These are phyloP conservation scores for Hippopotamyrus pictus DNA, from an alignment of 2,797 vertebrate genomes.

Conservation along the genomic window DNA sequence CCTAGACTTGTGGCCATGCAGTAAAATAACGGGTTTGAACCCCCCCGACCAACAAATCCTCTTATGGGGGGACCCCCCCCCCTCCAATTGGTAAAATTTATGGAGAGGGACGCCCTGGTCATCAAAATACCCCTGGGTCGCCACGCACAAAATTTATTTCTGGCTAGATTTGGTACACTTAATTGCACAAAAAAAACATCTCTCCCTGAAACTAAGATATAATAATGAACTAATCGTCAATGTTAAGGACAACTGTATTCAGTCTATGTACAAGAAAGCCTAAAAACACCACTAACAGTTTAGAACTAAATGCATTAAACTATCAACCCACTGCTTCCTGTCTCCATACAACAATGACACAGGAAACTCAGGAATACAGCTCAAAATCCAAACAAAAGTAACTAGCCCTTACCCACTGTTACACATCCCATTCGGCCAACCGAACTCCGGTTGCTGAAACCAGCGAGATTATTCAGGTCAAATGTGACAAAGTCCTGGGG, in stretches of 20 bases:
- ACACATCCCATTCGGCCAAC: slow-evolving; percentile 27
- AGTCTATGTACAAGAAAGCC: background rate
- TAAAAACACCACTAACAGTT: background rate
- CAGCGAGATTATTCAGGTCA: background rate
- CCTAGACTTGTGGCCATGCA: background rate
- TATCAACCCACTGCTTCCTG: slow-evolving; percentile 11
- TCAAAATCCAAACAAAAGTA: background rate
- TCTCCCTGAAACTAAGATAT: background rate
- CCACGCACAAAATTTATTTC: background rate
- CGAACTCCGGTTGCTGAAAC: background rate
- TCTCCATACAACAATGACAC: background rate
- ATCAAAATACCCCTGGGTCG: background rate
- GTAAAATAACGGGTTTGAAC: background rate
- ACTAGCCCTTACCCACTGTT: slow-evolving; percentile 35
- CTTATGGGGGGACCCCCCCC: background rate
- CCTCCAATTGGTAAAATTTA: background rate
- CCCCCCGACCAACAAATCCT: background rate
- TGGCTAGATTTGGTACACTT: background rate
- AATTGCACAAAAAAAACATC: background rate
- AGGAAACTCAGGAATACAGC: slow-evolving; percentile 12
- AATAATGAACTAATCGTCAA: background rate
- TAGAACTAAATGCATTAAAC: background rate
- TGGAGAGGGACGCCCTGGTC: background rate
- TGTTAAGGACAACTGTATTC: background rate
- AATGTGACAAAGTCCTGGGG: background rate